These are phyloP conservation scores for Rhincodon typus DNA, from an alignment of 2,797 vertebrate genomes.

Conservation along the genomic window DNA sequence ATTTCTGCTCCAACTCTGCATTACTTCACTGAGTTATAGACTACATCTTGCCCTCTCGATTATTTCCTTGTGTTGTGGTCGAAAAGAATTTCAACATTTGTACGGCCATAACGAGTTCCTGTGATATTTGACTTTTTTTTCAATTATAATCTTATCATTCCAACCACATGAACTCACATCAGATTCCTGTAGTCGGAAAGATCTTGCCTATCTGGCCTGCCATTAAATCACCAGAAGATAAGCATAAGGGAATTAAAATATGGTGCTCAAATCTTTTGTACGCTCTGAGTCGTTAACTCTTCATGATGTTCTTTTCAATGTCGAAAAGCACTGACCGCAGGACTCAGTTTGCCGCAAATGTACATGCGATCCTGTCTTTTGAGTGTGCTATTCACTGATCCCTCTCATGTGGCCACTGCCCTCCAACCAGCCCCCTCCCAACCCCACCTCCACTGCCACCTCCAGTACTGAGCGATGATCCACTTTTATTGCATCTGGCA, in stretches of 20 bases:
- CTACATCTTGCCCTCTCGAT: background rate
- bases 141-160: background rate
- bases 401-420: background rate
- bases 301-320: background rate
- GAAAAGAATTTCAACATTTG: slow-evolving; percentile 18
- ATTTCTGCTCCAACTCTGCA: slow-evolving; percentile 6
- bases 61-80: slow-evolving; percentile 36
- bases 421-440: no score
- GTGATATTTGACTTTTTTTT: background rate
- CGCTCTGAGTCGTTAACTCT: background rate
- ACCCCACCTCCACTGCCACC: background rate
- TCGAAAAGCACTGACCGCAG: background rate
- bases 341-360: no score
- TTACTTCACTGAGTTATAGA: slow-evolving; percentile 29
- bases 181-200: background rate
- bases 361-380: background rate
- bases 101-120: slow-evolving; percentile 5
- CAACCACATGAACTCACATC: background rate
- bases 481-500: background rate
- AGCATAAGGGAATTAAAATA: slow-evolving; percentile 10
- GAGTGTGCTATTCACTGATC: background rate
- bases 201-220: background rate
- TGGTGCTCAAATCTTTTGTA: background rate
- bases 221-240: slow-evolving; percentile 37
- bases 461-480: background rate